Base-by-base conservation (phyloP, 2,113 vertebrate species). In the Esox niger region DNA sequence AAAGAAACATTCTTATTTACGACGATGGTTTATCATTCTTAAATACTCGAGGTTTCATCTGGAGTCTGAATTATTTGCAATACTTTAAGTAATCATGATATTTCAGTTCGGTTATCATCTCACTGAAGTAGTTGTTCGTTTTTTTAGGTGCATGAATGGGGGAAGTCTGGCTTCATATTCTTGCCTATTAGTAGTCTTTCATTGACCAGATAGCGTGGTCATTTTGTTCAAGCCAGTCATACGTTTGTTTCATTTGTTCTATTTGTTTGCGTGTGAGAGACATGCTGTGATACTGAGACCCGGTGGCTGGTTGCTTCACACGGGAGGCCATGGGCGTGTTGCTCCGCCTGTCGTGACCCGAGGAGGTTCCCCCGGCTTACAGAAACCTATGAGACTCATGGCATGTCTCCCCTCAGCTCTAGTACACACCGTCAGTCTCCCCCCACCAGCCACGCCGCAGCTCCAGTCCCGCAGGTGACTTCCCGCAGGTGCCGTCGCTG, bases 271-370 rank as follows among this genome's bases (percentile, higher is more conserved):
- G 66, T 59, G 64, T 17, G 35, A 13, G 25, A 26, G 23, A 38
- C 2, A 23, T 47, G 31, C n/a, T 52, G 30, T 60, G 59, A 7
- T 15, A 54, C n/a, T n/a, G 49, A 23, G 7, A 15, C 4, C 11
- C 17, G 38, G 38, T 38, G 52, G 52, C 21, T 30, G 46, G 76
- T 56, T 70, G 64, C n/a, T n/a, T 66, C 72, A 69, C 57, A 32
- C 32, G 56, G 54, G 62, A 20, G 43, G 62, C 69, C 79, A 54
- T 75, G 23, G 23, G 21, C 21, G 21, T n/a, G 2, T 15, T 6
- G 9, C 9, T 54, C 78, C 59, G 82, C 73, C 79, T 88, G 77
- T 88, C 90, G 78, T 84, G 87, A 85, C 68, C 82, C 17, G 68
- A 63, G 60, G 56, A 69, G 61, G 77, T 68, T 58, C 72, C 74